phyloP scores from a whole-genome alignment of 2,113 vertebrate genomes.

The Antigone vipio region DNA sequence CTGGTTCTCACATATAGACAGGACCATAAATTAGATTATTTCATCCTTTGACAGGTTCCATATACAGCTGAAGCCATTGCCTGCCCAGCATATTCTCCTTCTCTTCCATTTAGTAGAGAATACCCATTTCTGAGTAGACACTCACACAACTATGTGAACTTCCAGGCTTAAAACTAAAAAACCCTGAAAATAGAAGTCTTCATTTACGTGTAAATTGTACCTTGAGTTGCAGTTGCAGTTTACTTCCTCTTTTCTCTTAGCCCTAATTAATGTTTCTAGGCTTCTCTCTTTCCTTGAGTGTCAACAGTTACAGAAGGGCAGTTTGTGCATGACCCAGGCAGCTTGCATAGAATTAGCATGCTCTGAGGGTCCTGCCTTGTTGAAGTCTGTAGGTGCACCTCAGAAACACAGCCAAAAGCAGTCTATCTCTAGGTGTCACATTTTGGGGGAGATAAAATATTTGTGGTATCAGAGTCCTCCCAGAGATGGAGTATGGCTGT shows the following conservation, averaged over 20 bases:
- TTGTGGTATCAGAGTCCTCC: background rate
- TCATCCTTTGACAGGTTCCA: background rate
- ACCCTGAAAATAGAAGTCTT: background rate
- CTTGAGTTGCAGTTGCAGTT: background rate
- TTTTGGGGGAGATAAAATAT: background rate
- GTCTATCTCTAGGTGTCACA: background rate
- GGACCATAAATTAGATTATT: background rate
- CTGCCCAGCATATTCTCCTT: accelerated
- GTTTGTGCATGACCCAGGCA: too few species aligned
- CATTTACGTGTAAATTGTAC: background rate
- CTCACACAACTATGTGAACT: background rate
- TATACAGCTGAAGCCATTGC: background rate
- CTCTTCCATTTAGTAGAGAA: background rate
- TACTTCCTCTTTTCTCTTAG: background rate
- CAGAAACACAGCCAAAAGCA: background rate
- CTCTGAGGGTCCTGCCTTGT: background rate
- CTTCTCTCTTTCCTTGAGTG: background rate
- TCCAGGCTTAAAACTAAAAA: background rate
- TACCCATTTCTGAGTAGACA: background rate
- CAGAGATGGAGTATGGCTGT: background rate
- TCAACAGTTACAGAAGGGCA: background rate
- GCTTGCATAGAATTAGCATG: background rate
- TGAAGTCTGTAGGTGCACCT: background rate
- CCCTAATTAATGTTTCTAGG: background rate
- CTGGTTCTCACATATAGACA: background rate